These are phyloP conservation scores for Cephus pulcher DNA, from an alignment of 2,888 invertebrate species.

Conservation along the genomic window DNA sequence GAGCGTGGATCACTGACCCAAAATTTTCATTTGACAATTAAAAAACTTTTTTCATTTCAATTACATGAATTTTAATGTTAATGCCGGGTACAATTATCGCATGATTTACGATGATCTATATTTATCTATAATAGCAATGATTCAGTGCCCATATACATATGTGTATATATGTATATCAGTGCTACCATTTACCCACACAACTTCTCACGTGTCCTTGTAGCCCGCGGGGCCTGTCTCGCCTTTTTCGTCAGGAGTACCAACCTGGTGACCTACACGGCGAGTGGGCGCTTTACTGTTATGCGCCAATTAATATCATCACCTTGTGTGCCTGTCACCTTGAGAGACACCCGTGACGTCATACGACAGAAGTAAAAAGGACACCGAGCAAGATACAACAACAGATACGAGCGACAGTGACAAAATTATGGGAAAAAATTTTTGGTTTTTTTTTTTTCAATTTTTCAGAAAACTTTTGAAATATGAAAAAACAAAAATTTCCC, in stretches of 20 bases:
- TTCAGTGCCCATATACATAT: background rate
- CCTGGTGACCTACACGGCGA: conserved; percentile 20
- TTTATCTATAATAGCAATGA: background rate
- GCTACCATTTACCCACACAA: too few relatives aligned
- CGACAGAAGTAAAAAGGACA: background rate
- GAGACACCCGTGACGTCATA: background rate
- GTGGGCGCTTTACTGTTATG: conserved; percentile 18
- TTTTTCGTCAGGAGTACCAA: conserved; percentile 19
- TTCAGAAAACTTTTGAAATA: too few relatives aligned
- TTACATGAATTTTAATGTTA: background rate
- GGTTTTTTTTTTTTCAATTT: too few relatives aligned
- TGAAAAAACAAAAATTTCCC: too few relatives aligned
- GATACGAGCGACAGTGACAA: too few relatives aligned
- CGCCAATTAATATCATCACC: conserved; percentile 10
- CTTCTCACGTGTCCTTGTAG: conserved; percentile 12
- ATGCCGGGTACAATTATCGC: background rate
- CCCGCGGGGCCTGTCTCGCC: conserved; percentile 11
- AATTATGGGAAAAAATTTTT: too few relatives aligned
- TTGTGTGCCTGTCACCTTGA: background rate
- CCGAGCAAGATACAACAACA: background rate
- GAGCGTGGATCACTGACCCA: background rate
- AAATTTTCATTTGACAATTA: background rate
- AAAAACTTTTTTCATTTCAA: background rate
- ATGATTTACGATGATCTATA: background rate
- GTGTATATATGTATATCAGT: too few relatives aligned